Evolutionary conservation across 2,888 invertebrate species (phyloP).

Genomic region (Phengaris arion): DNA sequence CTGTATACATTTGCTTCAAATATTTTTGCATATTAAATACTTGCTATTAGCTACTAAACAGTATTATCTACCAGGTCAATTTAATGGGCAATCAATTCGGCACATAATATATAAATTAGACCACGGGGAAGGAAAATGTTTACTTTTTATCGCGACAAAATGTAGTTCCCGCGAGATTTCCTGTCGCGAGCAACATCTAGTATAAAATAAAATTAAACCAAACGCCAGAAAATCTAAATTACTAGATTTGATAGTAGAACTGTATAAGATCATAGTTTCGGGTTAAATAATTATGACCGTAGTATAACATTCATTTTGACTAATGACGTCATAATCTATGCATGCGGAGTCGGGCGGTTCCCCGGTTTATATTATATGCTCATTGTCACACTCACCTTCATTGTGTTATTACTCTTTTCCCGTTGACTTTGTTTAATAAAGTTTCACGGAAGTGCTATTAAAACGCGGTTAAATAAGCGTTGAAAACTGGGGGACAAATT

Average conservation of each 20-base stretch:
- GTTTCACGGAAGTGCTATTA: neutral
- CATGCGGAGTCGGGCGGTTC: neutral
- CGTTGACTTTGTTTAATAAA: neutral
- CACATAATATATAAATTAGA: too few relatives aligned
- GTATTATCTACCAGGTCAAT: too few relatives aligned
- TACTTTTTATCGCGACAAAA: too few relatives aligned
- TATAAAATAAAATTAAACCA: too few relatives aligned
- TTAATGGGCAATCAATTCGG: too few relatives aligned
- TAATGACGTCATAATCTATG: neutral
- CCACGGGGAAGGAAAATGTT: too few relatives aligned
- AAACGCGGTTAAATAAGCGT: neutral
- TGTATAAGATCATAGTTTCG: neutral
- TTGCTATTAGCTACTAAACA: too few relatives aligned
- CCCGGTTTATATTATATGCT: slow-evolving; percentile 5
- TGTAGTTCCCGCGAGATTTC: too few relatives aligned
- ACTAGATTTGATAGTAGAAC: neutral
- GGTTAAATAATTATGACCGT: neutral
- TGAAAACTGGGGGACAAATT: neutral
- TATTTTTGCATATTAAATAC: too few relatives aligned
- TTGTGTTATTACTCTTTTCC: neutral
- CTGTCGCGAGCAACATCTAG: too few relatives aligned
- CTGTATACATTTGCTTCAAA: too few relatives aligned
- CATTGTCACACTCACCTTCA: neutral
- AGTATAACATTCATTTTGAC: neutral
- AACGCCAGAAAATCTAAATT: too few relatives aligned